These are phyloP conservation scores for Eilema griseolum DNA, from an alignment of 2,888 invertebrate species.

Conservation along the genomic window DNA sequence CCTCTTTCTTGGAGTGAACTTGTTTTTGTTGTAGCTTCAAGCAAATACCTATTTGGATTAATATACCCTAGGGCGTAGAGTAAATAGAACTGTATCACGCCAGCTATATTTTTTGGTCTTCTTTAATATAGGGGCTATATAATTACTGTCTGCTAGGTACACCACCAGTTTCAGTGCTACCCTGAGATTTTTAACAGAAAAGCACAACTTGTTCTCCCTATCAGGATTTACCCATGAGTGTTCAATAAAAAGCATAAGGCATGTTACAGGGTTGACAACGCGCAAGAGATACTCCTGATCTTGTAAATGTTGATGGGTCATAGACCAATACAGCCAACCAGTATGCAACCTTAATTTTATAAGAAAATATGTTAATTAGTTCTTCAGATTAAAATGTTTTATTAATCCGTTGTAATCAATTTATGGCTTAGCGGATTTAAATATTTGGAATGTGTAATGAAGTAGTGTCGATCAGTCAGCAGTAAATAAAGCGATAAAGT, in stretches of 20 bases:
- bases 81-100: not conserved
- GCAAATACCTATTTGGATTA: not conserved
- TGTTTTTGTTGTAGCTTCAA: not conserved
- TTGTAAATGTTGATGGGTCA: not conserved
- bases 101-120: not conserved
- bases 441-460: conserved; percentile 6
- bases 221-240: no score
- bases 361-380: not conserved
- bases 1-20: not conserved
- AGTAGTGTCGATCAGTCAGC: conserved; percentile 22
- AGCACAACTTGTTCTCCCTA: no score
- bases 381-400: conserved; percentile 5
- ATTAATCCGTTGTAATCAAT: conserved; percentile 12
- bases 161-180: not conserved
- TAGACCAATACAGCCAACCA: not conserved
- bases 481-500: conserved; percentile 54
- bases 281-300: not conserved
- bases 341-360: not conserved
- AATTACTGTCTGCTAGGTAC: not conserved
- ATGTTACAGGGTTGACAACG: not conserved
- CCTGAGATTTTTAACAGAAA: no score
- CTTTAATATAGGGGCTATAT: not conserved
- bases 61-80: no score
- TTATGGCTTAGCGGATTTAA: conserved; percentile 9
- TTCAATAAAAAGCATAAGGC: not conserved